These are phyloP conservation scores for Griposia aprilina DNA, from an alignment of 2,888 invertebrate species.

Conservation along the genomic window DNA sequence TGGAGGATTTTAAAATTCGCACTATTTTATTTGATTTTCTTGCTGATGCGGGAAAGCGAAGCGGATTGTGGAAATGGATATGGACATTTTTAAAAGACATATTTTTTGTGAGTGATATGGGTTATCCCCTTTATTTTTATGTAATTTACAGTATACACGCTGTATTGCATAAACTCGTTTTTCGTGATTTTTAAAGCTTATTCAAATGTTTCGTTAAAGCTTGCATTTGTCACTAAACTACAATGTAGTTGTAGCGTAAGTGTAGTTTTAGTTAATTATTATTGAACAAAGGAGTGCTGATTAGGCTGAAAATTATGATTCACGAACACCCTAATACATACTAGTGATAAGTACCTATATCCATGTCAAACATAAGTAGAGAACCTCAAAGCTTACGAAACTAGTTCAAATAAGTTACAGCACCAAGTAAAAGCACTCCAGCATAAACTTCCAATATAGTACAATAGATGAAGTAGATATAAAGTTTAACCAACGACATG, in stretches of 20 bases:
- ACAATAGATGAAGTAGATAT: constrained; percentile 71
- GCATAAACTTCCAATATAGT: constrained; percentile 62
- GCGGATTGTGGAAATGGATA: constrained; percentile 13
- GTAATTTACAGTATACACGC: background rate
- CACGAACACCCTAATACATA: background rate
- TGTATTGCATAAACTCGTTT: background rate
- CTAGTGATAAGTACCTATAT: background rate
- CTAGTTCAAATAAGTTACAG: constrained; percentile 43
- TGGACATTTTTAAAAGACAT: constrained; percentile 4
- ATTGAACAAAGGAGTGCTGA: background rate
- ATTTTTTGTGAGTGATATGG: constrained; percentile 7
- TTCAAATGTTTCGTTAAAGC: background rate
- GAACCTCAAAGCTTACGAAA: constrained; percentile 20
- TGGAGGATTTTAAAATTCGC: constrained; percentile 51
- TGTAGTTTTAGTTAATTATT: too few relatives aligned
- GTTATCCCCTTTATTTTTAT: constrained; percentile 21
- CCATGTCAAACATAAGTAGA: background rate
- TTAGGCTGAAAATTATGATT: background rate
- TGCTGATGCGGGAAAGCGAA: constrained; percentile 25
- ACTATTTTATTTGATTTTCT: constrained; percentile 58
- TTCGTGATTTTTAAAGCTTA: background rate
- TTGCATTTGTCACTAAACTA: background rate
- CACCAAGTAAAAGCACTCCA: constrained; percentile 48
- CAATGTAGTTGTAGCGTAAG: background rate
- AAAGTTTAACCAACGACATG: constrained; percentile 77